phyloP scores from a whole-genome alignment of 1,140 invertebrate species.

The Drosophila aff. region DNA sequence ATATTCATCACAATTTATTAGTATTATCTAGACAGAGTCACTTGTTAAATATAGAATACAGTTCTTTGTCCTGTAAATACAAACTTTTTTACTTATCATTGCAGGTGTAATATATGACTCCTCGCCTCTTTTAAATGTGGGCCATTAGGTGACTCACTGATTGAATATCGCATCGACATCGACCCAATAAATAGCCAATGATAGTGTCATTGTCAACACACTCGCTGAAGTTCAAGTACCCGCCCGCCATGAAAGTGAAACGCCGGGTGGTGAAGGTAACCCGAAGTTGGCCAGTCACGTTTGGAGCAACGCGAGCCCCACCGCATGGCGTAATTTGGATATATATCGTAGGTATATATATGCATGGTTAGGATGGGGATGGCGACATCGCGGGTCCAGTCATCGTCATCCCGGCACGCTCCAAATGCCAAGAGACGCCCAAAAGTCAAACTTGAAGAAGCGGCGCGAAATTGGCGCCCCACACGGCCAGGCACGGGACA shows the following conservation, averaged over 20 bases:
- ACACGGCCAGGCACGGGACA: slow-evolving; percentile 63
- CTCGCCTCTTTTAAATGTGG: not conserved
- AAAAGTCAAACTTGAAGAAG: slow-evolving; percentile 13
- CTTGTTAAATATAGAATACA: not conserved
- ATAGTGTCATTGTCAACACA: slow-evolving; percentile 37
- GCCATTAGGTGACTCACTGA: slow-evolving; percentile 28
- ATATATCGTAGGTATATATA: not conserved
- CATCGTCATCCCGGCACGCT: slow-evolving; percentile 46
- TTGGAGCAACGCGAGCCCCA: slow-evolving; percentile 60
- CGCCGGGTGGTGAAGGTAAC: slow-evolving; percentile 23
- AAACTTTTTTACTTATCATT: not conserved
- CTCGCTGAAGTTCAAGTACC: slow-evolving; percentile 29
- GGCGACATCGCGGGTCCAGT: slow-evolving; percentile 16
- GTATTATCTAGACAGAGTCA: not conserved
- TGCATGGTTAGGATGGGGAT: not conserved
- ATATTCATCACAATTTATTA: not conserved
- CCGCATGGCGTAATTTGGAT: slow-evolving; percentile 33
- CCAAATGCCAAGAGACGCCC: slow-evolving; percentile 47
- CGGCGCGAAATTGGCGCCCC: slow-evolving; percentile 42
- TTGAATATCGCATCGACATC: slow-evolving; percentile 9
- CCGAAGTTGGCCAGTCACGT: slow-evolving; percentile 59
- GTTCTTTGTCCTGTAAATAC: not conserved
- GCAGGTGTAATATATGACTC: slow-evolving; percentile 5
- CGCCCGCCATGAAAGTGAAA: slow-evolving; percentile 31
- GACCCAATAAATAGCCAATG: slow-evolving; percentile 13